phyloP scores from a whole-genome alignment of 2,113 vertebrate species.

The Cathartes aura region DNA sequence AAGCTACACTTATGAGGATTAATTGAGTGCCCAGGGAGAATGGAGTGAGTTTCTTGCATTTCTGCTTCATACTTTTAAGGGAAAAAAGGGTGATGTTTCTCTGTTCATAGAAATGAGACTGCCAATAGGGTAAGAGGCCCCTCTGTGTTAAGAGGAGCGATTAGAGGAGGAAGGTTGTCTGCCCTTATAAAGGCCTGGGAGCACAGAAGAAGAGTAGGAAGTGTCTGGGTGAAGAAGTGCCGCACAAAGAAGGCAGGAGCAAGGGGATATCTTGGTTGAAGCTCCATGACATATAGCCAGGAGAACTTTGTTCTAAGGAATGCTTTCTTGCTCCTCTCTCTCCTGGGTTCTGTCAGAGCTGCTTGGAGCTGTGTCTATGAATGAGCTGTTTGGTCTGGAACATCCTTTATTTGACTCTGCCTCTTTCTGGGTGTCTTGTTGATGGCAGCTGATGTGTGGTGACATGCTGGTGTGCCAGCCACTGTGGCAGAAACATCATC shows the following conservation, averaged over 20 bases:
- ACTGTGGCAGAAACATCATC: background rate
- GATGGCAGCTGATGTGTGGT: background rate
- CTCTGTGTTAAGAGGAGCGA: background rate
- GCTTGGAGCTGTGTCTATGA: background rate
- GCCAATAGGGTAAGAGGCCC: background rate
- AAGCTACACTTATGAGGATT: background rate
- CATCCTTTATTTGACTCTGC: background rate
- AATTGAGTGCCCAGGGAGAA: background rate
- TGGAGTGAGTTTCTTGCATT: background rate
- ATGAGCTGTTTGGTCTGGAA: background rate
- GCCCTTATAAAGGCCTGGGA: background rate
- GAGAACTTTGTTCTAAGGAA: background rate
- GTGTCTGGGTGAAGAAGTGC: background rate
- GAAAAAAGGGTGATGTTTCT: background rate
- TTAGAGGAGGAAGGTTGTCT: background rate
- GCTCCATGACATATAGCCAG: background rate
- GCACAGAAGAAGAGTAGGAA: background rate
- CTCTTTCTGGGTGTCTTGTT: background rate
- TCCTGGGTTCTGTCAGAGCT: background rate
- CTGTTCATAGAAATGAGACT: background rate
- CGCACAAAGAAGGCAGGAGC: background rate
- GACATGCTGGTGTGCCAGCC: background rate
- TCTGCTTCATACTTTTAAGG: background rate
- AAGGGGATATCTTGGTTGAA: background rate
- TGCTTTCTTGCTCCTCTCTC: background rate